phyloP scores from a whole-genome alignment of 2,797 vertebrate genomes.

The Steatocranus sp. region DNA sequence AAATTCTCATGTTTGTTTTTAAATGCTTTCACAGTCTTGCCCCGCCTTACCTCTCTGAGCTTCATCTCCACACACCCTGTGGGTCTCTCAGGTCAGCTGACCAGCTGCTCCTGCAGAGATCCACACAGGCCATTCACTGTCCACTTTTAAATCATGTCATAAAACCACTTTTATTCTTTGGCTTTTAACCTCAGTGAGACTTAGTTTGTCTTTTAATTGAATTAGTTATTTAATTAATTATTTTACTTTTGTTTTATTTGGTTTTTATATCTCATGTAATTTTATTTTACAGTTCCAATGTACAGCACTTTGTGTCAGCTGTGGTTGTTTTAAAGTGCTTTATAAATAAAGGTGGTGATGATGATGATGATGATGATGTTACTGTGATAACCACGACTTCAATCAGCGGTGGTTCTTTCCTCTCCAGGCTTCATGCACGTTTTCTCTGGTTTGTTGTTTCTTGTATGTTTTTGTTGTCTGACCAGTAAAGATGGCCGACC shows the following conservation, averaged over 20 bases:
- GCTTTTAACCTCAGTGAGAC: too few species aligned
- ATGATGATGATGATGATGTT: not conserved
- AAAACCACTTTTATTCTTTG: not conserved
- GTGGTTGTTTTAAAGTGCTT: not conserved
- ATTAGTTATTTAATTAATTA: not conserved
- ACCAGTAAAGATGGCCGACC: not conserved
- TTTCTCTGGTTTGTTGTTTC: not conserved
- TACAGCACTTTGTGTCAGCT: not conserved
- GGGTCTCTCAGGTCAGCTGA: not conserved
- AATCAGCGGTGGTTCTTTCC: not conserved
- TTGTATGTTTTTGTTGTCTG: not conserved
- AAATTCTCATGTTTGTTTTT: not conserved
- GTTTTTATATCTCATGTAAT: not conserved
- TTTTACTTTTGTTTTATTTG: not conserved
- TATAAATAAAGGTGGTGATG: not conserved
- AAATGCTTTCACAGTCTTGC: not conserved
- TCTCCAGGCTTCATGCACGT: not conserved
- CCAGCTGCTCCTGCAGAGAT: not conserved
- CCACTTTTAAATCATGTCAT: not conserved
- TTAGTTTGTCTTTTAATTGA: not conserved
- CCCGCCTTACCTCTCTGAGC: not conserved
- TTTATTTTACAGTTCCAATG: fast-evolving
- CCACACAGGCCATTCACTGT: too few species aligned
- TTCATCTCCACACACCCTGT: not conserved
- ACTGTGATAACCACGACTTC: not conserved